phyloP scores from a whole-genome alignment of 2,888 invertebrate species.

The Cryptus armator region DNA sequence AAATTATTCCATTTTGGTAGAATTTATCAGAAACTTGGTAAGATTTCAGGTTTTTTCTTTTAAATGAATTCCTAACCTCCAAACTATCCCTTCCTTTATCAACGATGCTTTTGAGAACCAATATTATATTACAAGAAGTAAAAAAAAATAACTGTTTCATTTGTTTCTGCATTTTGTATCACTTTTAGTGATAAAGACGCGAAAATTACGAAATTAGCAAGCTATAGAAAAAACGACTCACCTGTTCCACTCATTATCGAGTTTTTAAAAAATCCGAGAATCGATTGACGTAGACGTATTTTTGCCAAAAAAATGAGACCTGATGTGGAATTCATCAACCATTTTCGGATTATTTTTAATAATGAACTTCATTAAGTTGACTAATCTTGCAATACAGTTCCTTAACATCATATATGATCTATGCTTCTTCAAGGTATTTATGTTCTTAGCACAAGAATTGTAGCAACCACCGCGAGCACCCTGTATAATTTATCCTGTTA shows the following conservation, averaged over 20 bases:
- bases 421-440: background rate
- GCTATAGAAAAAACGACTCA: too few relatives aligned
- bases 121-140: background rate
- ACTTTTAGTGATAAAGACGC: too few relatives aligned
- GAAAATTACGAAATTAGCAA: too few relatives aligned
- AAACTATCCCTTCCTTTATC: too few relatives aligned
- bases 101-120: too few relatives aligned
- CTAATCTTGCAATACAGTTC: background rate
- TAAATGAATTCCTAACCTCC: too few relatives aligned
- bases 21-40: background rate
- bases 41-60: background rate
- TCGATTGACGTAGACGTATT: too few relatives aligned
- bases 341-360: too few relatives aligned
- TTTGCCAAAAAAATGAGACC: too few relatives aligned
- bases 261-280: too few relatives aligned
- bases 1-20: conserved; percentile 9
- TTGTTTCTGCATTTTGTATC: background rate
- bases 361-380: background rate
- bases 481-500: conserved; percentile 55
- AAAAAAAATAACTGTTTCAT: background rate
- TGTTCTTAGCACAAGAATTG: background rate
- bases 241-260: too few relatives aligned
- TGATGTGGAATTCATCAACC: too few relatives aligned
- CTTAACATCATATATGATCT: background rate
- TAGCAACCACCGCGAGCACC: conserved; percentile 8